Percentiles rank a stretch among this genome's conserved stretches.
phyloP scores from a whole-genome alignment of 2,888 invertebrate species.

The Mimumesa dahlbomi region DNA sequence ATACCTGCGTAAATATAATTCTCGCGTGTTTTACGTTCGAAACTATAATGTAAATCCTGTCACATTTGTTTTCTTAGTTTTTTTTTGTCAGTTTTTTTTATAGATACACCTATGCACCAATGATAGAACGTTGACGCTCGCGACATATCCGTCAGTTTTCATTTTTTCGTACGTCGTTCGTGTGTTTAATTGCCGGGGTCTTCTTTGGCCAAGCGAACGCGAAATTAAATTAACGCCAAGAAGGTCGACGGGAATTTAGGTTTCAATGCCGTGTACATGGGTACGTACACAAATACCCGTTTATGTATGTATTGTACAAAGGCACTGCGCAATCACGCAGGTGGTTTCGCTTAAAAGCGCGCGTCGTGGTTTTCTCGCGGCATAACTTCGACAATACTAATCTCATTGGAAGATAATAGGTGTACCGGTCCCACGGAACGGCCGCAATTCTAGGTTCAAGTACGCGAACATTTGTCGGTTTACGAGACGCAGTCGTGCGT shows the following conservation, averaged over 20 bases:
- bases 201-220: conserved; percentile 1
- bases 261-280: conserved; percentile 43
- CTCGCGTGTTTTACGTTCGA: too few species aligned
- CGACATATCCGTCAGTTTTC: too few species aligned
- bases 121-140: too few species aligned
- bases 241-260: conserved; percentile 29
- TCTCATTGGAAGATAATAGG: conserved; percentile 70
- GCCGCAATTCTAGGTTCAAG: conserved; percentile 74
- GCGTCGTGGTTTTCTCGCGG: conserved; percentile 31
- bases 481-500: conserved; percentile 47
- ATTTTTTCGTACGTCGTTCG: too few species aligned
- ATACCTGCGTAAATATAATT: too few species aligned
- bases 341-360: conserved; percentile 47
- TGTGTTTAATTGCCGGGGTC: conserved; percentile 19
- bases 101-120: too few species aligned
- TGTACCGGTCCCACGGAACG: conserved; percentile 69
- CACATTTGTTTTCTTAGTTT: too few species aligned
- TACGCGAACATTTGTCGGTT: conserved; percentile 58
- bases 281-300: too few species aligned
- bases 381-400: conserved; percentile 71
- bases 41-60: too few species aligned
- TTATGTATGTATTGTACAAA: too few species aligned
- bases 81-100: too few species aligned
- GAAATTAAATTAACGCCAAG: conserved; percentile 37
- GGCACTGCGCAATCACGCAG: conserved; percentile 32